A percentile compares a stretch with the other conserved stretches of the same genome.
phyloP scores from a whole-genome alignment of 2,797 vertebrate species.

The Brachymystax lenok region DNA sequence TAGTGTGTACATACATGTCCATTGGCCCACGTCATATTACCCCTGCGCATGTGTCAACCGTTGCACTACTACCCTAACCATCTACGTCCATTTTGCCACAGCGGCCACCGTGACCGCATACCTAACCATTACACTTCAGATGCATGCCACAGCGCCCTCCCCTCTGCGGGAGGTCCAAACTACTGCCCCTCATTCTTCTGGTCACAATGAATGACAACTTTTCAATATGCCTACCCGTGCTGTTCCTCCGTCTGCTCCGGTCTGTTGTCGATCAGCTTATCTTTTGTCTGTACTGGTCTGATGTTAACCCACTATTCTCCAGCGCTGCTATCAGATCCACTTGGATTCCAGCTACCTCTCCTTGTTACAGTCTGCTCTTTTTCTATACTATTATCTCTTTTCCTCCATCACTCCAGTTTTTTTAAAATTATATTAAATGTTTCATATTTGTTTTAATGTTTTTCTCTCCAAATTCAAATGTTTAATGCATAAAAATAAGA shows the following conservation, averaged over 20 bases:
- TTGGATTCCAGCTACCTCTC: slow-evolving; percentile 23
- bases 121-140: slow-evolving; percentile 76
- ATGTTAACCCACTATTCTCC: slow-evolving; percentile 54
- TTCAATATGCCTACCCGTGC: slow-evolving; percentile 40
- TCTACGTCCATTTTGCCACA: slow-evolving; percentile 47
- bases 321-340: no score
- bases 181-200: slow-evolving; percentile 41
- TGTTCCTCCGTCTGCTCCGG: slow-evolving; percentile 33
- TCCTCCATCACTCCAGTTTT: slow-evolving; percentile 31
- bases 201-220: slow-evolving; percentile 33
- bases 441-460: no score
- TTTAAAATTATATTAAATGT: no score
- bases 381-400: slow-evolving; percentile 40
- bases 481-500: no score
- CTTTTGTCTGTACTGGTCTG: slow-evolving; percentile 32
- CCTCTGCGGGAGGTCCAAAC: slow-evolving; percentile 57
- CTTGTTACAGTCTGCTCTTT: slow-evolving; percentile 17
- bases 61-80: slow-evolving; percentile 72
- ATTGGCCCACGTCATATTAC: slow-evolving; percentile 56
- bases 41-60: slow-evolving; percentile 73
- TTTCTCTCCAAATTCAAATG: no score
- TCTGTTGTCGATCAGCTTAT: background rate
- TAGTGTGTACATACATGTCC: slow-evolving; percentile 83
- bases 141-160: slow-evolving; percentile 63
- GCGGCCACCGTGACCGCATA: slow-evolving; percentile 34